Evolutionary conservation across 2,888 invertebrate species (phyloP).

Genomic region (Abrostola triplasia): DNA sequence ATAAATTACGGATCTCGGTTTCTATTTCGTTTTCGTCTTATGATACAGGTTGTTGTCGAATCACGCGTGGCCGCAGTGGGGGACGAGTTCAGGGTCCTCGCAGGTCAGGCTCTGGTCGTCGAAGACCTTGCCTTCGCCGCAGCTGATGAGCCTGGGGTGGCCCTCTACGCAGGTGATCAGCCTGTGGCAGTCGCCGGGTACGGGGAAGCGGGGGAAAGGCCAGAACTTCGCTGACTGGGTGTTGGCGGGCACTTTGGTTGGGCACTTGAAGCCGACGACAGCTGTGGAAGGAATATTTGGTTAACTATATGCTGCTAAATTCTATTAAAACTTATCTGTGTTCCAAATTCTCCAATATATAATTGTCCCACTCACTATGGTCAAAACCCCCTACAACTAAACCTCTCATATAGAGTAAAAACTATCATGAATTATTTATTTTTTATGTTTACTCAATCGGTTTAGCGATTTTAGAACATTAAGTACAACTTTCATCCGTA

Average conservation of each 20-base stretch:
- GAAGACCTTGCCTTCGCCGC: slow-evolving; percentile 96
- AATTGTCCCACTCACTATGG: too few relatives aligned
- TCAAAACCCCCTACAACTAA: too few relatives aligned
- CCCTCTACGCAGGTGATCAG: slow-evolving; percentile 97
- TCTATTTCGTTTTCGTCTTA: slow-evolving; percentile 72
- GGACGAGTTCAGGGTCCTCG: slow-evolving; percentile 91
- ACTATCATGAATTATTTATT: too few relatives aligned
- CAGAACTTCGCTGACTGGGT: slow-evolving; percentile 95
- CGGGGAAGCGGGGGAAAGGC: slow-evolving; percentile 97
- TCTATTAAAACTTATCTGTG: too few relatives aligned
- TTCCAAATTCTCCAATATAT: too few relatives aligned
- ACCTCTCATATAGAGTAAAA: too few relatives aligned
- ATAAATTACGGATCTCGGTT: slow-evolving; percentile 1
- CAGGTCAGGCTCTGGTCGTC: slow-evolving; percentile 95
- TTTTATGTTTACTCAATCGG: too few relatives aligned
- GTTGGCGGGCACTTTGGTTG: slow-evolving; percentile 93
- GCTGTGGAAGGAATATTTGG: slow-evolving; percentile 84
- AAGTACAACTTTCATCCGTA: too few relatives aligned
- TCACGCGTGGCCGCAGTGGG: slow-evolving; percentile 84
- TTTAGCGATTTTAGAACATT: too few relatives aligned
- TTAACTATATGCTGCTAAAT: neutral
- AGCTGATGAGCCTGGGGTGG: slow-evolving; percentile 95
- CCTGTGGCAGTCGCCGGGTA: slow-evolving; percentile 95
- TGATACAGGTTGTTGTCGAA: slow-evolving; percentile 56
- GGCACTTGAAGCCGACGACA: slow-evolving; percentile 97